Base-by-base conservation (phyloP, 1,140 invertebrate genomes). In the Meloidogyne chitwoodi region DNA sequence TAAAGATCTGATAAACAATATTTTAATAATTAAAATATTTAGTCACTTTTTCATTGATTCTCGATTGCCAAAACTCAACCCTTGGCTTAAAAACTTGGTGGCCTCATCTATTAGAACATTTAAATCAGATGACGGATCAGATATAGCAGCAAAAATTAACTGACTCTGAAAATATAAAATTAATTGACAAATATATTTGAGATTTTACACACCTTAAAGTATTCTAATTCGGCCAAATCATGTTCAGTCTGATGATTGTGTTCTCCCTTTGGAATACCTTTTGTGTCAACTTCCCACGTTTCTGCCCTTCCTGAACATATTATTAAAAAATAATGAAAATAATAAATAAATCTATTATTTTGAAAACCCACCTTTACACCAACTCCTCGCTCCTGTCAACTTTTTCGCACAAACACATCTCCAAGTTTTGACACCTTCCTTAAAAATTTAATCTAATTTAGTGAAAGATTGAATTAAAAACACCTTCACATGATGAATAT, bases 381-480 rank as follows among this genome's bases (percentile, higher is more conserved):
- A 81, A 27, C 81, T 85, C 61, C 81, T 48, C 11, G 75, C 72
- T 63, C 76, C 77, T 14, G 81, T 82, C 68, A 84, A 70, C 64
- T 83, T 83, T 68, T 83, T 83, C 10, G 81, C 81, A 75, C 82
- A 84, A 14, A 84, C 83, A 74, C 81, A 83, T 26, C 81, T 80
- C 81, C 81, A 83, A 2, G 81, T 83, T 38, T 84, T 81, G 11
- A 81, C 81, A 38, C 81, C 81, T 31, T 81, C 80, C 73, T 6
- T 80, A 71, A 22, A 84, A 83, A 66, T 84, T 62, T 16, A 29
- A n/a, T 38, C 1, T 12, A 31, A 4, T 24, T 11, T 41, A 68
- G n/a, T 19, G 22, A 5, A 68, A 31, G 19, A 29, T 14, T 12
- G 12, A 10, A 31, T 38, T 34, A 11, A 44, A 29, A 19, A 19